These are phyloP conservation scores for Neosilurus hyrtlii DNA, from an alignment of 2,797 vertebrate species.

Conservation along the genomic window DNA sequence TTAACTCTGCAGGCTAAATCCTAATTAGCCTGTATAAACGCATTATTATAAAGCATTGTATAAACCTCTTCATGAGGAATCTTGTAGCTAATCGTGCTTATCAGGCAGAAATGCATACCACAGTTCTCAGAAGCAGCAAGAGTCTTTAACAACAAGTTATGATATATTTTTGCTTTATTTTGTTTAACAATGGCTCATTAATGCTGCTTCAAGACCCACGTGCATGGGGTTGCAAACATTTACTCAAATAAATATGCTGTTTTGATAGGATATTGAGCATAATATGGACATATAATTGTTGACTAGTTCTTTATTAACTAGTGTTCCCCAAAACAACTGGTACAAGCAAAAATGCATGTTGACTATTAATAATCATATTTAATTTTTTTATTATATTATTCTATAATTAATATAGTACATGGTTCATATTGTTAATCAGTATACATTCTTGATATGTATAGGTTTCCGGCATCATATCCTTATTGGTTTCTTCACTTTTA, in stretches of 20 bases:
- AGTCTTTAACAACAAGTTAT: background rate
- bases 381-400: slow-evolving; percentile 3
- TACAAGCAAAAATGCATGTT: background rate
- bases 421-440: background rate
- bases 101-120: background rate
- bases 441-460: background rate
- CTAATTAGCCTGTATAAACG: slow-evolving; percentile 57
- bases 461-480: background rate
- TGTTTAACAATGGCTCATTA: background rate
- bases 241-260: background rate
- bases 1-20: slow-evolving; percentile 51
- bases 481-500: slow-evolving; percentile 4
- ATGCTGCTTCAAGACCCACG: background rate
- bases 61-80: slow-evolving; percentile 45
- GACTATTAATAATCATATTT: background rate
- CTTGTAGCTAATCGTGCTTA: background rate
- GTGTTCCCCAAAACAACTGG: background rate
- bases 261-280: background rate
- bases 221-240: background rate
- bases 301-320: background rate
- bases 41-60: slow-evolving; percentile 41
- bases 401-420: background rate
- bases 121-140: background rate
- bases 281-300: background rate
- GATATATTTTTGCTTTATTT: background rate